These are phyloP conservation scores for Aulostomus chinensis DNA, from an alignment of 2,797 vertebrate genomes.

Conservation along the genomic window DNA sequence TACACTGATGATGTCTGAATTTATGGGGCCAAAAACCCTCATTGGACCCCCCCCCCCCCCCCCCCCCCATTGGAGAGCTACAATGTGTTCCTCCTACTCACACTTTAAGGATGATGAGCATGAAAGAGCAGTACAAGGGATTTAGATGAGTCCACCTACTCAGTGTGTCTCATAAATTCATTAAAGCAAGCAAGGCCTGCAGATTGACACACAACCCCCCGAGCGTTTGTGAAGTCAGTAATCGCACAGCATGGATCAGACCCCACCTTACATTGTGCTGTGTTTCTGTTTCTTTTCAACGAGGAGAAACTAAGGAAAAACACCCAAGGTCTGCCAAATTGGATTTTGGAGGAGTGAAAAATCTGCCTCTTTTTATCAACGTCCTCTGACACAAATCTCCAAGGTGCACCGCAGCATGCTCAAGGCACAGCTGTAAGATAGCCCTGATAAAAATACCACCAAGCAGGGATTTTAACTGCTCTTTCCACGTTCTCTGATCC, in stretches of 20 bases:
- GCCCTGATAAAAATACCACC: slow-evolving; percentile 49
- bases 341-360: slow-evolving; percentile 30
- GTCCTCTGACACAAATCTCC: slow-evolving; percentile 45
- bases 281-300: slow-evolving; percentile 1
- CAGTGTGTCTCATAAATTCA: slow-evolving; percentile 46
- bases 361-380: slow-evolving; percentile 53
- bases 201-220: slow-evolving; percentile 29
- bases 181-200: slow-evolving; percentile 47
- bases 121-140: slow-evolving; percentile 26
- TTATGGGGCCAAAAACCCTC: slow-evolving; percentile 50
- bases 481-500: slow-evolving; percentile 37
- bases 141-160: slow-evolving; percentile 49
- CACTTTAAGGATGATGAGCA: slow-evolving; percentile 46
- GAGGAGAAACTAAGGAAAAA: slow-evolving; percentile 15
- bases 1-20: slow-evolving; percentile 60
- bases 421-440: slow-evolving; percentile 39
- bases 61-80: slow-evolving; percentile 47
- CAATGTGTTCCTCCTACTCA: slow-evolving; percentile 46
- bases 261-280: not conserved
- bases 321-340: slow-evolving; percentile 29
- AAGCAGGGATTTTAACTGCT: slow-evolving; percentile 40
- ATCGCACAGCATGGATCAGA: slow-evolving; percentile 20
- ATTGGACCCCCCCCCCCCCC: too few relatives aligned
- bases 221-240: too few relatives aligned
- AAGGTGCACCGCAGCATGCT: slow-evolving; percentile 30